phyloP scores from a whole-genome alignment of 2,888 invertebrate species.

The Trissoscelio sp. region DNA sequence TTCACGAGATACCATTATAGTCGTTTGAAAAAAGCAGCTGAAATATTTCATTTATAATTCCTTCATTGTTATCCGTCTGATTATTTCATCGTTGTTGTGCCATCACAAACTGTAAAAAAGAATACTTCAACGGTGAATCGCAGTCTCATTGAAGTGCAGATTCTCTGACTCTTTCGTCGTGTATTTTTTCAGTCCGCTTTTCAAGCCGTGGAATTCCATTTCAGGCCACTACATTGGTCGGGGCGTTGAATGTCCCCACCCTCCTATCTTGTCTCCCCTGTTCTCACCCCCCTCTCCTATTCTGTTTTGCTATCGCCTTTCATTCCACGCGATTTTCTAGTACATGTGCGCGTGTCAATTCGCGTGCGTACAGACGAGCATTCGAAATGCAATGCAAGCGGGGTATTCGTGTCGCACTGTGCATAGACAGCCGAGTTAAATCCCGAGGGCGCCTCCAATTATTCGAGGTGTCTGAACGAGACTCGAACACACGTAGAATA shows the following conservation, averaged over 20 bases:
- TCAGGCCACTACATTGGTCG: constrained; percentile 60
- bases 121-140: constrained; percentile 60
- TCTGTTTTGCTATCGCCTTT: constrained; percentile 29
- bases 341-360: constrained; percentile 60
- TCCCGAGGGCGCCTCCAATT: constrained; percentile 63
- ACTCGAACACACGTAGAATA: constrained; percentile 58
- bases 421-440: constrained; percentile 49
- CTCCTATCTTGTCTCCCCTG: neutral
- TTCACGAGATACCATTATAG: constrained; percentile 40
- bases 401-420: constrained; percentile 35
- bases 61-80: constrained; percentile 60
- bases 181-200: constrained; percentile 64
- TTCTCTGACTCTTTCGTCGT: constrained; percentile 60
- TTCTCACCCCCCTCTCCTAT: neutral
- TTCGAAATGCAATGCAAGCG: constrained; percentile 57
- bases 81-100: constrained; percentile 66
- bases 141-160: constrained; percentile 66
- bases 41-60: constrained; percentile 60
- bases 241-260: constrained; percentile 47
- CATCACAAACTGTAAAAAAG: constrained; percentile 58
- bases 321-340: constrained; percentile 50
- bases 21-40: constrained; percentile 43
- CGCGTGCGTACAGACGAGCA: constrained; percentile 51
- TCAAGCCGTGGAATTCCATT: constrained; percentile 62
- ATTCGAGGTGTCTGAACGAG: constrained; percentile 64